phyloP scores from a whole-genome alignment of 2,113 vertebrate species.

The Meleagris gallopavo region DNA sequence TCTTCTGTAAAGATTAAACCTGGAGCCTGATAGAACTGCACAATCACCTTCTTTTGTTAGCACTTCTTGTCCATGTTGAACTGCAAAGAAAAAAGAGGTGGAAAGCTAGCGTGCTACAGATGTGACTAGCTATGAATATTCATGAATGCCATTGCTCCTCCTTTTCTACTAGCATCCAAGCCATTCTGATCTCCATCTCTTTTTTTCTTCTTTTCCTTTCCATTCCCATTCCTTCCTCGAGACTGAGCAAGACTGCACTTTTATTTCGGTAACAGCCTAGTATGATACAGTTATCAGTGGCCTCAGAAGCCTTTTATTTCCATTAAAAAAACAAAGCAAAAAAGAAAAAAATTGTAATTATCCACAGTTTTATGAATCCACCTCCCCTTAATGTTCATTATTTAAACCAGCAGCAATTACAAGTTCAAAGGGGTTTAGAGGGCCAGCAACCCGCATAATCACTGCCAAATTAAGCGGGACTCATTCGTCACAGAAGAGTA shows the following conservation, averaged over 20 bases:
- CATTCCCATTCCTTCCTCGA: constrained; percentile 42
- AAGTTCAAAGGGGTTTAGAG: constrained; percentile 99
- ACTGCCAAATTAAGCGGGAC: constrained; percentile 95
- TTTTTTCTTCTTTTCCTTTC: constrained; percentile 20
- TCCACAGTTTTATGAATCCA: constrained; percentile 94
- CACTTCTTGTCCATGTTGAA: constrained; percentile 67
- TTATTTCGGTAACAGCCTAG: constrained; percentile 85
- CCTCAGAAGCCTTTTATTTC: constrained; percentile 80
- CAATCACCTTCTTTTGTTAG: constrained; percentile 77
- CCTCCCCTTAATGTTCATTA: constrained; percentile 98
- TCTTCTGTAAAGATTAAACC: constrained; percentile 46
- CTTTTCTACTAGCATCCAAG: constrained; percentile 82
- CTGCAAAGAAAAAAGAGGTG: constrained; percentile 75
- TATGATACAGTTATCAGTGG: constrained; percentile 79
- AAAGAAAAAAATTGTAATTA: constrained; percentile 88
- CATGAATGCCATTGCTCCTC: constrained; percentile 85
- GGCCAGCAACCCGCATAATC: constrained; percentile 97
- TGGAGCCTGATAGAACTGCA: constrained; percentile 55
- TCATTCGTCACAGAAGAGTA: constrained; percentile 96
- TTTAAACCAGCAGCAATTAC: constrained; percentile 99
- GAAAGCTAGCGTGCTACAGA: constrained; percentile 88
- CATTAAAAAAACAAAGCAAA: constrained; percentile 73
- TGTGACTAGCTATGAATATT: constrained; percentile 95
- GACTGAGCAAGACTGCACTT: constrained; percentile 77
- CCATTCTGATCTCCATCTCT: constrained; percentile 75